phyloP scores from a whole-genome alignment of 2,797 vertebrate species.

The Mionectes olivaceus region DNA sequence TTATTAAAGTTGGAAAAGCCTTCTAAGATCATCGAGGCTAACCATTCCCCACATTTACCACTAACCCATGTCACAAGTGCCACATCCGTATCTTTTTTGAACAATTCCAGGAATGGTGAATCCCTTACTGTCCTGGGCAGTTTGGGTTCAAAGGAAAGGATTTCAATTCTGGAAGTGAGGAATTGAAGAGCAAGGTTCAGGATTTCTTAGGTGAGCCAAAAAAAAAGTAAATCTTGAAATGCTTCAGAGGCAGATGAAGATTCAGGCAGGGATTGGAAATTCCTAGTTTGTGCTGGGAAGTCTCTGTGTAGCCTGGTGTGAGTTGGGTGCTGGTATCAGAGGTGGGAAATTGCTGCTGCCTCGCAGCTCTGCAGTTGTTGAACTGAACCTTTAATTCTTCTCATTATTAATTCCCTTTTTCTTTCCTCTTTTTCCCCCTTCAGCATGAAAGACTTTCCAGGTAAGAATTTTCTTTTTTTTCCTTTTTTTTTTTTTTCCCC shows the following conservation, averaged over 20 bases:
- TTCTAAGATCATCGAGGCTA: background rate
- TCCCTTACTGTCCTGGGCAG: background rate
- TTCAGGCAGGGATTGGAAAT: background rate
- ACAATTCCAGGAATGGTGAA: background rate
- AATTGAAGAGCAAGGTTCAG: background rate
- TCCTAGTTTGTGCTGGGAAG: background rate
- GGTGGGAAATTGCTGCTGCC: background rate
- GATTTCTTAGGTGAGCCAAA: background rate
- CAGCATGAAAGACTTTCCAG: slow-evolving; percentile 93
- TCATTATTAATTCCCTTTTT: slow-evolving; percentile 35
- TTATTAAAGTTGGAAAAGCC: background rate
- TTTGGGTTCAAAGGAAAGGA: background rate
- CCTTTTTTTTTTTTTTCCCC: background rate
- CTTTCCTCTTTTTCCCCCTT: slow-evolving; percentile 61
- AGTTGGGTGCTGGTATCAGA: background rate
- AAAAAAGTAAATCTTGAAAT: background rate
- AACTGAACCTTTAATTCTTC: background rate
- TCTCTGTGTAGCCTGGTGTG: background rate
- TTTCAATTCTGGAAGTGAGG: background rate
- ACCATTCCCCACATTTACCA: background rate
- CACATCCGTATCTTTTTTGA: background rate
- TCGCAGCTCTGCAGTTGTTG: background rate
- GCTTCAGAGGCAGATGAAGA: background rate
- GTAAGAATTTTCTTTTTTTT: slow-evolving; percentile 76
- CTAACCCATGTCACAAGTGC: background rate